phyloP scores from a whole-genome alignment of 2,113 vertebrate genomes.

The Tyrannus savana region DNA sequence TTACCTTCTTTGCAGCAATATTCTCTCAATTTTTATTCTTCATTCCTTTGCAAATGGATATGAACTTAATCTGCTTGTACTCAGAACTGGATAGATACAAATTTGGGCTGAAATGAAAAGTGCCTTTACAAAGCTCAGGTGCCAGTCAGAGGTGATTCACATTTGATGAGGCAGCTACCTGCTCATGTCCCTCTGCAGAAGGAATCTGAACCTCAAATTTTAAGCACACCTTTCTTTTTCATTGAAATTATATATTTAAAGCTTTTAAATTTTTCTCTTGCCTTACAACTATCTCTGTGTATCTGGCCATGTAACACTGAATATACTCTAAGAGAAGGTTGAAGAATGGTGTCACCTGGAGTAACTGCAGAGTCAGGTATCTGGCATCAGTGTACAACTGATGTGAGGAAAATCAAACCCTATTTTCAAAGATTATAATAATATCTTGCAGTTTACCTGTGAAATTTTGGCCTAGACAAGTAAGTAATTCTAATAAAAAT shows the following conservation, averaged over 20 bases:
- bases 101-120: background rate
- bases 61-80: background rate
- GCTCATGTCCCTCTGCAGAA: background rate
- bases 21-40: background rate
- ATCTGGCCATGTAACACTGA: rapidly evolving
- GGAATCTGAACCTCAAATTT: background rate
- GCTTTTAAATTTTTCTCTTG: background rate
- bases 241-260: background rate
- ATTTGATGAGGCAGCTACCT: background rate
- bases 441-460: background rate
- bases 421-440: background rate
- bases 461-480: background rate
- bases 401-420: background rate
- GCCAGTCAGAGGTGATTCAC: background rate
- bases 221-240: background rate
- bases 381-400: rapidly evolving
- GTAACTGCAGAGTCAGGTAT: background rate
- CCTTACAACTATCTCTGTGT: background rate
- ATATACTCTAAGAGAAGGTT: background rate
- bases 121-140: background rate
- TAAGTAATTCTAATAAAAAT: background rate
- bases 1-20: background rate
- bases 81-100: background rate
- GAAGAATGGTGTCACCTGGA: background rate
- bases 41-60: background rate